Percentiles rank a stretch among this genome's conserved stretches.
Conservation (phyloP, 2,113 vertebrate genomes). For the Nipponia nippon region DNA sequence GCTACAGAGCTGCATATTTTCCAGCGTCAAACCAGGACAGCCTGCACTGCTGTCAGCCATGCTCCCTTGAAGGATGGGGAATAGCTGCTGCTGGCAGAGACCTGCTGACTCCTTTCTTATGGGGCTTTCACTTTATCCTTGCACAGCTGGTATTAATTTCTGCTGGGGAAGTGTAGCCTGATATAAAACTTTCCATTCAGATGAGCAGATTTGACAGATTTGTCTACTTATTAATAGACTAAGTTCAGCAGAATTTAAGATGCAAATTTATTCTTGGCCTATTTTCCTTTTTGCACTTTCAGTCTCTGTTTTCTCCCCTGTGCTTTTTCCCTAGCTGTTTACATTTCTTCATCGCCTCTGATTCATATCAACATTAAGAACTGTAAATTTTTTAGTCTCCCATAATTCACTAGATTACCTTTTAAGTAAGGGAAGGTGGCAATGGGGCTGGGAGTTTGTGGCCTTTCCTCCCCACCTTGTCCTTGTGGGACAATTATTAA, state of each 20-base stretch:
- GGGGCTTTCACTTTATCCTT: not conserved
- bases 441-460: not conserved
- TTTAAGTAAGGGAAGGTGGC: not conserved
- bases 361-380: not conserved
- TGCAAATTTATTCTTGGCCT: slow-evolving; percentile 66
- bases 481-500: not conserved
- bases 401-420: not conserved
- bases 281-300: slow-evolving; percentile 40
- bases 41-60: not conserved
- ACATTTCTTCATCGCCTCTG: not conserved
- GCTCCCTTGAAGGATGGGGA: not conserved
- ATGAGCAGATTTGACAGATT: slow-evolving; percentile 37
- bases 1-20: not conserved
- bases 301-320: not conserved
- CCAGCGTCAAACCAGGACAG: not conserved
- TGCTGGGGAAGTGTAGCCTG: not conserved
- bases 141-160: not conserved
- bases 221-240: slow-evolving; percentile 44
- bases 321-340: not conserved
- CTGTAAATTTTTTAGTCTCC: slow-evolving; percentile 15
- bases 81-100: not conserved
- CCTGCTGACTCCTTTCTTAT: accelerated
- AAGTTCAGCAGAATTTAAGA: slow-evolving; percentile 42
- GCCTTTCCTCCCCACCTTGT: not conserved
- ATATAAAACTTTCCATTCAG: slow-evolving; percentile 6